Conservation (phyloP, 2,888 invertebrate genomes). For the Cerastis rubricosa region DNA sequence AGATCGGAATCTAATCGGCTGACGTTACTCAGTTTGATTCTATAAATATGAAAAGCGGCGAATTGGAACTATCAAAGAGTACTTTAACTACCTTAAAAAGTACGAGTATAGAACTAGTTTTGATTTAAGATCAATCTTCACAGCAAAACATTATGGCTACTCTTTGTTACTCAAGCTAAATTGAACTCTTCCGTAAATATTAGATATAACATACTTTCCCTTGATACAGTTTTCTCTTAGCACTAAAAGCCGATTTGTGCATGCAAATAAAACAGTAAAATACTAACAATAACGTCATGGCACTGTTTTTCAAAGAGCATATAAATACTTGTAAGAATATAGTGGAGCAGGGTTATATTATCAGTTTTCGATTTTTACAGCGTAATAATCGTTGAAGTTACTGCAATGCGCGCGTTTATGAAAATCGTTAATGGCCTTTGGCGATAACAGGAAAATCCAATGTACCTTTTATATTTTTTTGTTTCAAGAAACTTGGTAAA, state of each 20-base stretch:
- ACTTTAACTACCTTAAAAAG: slow-evolving; percentile 1
- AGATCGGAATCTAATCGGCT: slow-evolving; percentile 32
- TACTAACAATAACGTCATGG: slow-evolving; percentile 5
- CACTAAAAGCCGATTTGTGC: not conserved
- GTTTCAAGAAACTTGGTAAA: not conserved
- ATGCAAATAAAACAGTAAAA: not conserved
- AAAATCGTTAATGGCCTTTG: slow-evolving; percentile 57
- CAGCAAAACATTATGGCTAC: not conserved
- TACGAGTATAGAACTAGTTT: not conserved
- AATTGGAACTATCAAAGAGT: slow-evolving; percentile 23
- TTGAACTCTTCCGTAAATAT: not conserved
- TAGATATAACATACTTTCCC: not conserved
- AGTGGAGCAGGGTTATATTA: slow-evolving; percentile 41
- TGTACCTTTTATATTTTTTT: slow-evolving; percentile 29
- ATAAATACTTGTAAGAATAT: not conserved
- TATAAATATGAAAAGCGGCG: slow-evolving; percentile 1
- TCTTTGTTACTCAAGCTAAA: not conserved
- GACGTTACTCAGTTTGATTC: slow-evolving; percentile 3
- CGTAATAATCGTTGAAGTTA: slow-evolving; percentile 64
- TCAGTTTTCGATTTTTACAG: slow-evolving; percentile 67
- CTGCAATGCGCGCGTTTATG: slow-evolving; percentile 54
- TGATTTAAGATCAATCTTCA: not conserved
- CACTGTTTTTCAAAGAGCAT: slow-evolving; percentile 12
- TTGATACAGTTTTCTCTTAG: not conserved
- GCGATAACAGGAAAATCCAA: slow-evolving; percentile 71